Evolutionary conservation across 2,888 invertebrate genomes (phyloP).

Genomic region (Drosophila fungiperda): DNA sequence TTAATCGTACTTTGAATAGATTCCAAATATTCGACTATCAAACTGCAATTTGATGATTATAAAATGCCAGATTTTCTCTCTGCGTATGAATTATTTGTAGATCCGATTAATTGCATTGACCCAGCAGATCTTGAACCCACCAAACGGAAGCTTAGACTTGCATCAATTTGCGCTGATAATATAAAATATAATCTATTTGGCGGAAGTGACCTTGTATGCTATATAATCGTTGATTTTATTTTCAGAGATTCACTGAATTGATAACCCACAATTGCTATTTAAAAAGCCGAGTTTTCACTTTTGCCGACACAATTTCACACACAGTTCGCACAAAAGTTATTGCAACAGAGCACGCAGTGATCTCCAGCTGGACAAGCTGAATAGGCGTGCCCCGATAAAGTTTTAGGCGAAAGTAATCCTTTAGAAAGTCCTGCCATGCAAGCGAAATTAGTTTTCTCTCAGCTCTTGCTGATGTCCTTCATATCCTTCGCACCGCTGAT

Average conservation of each 20-base stretch:
- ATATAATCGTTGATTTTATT: slow-evolving; percentile 13
- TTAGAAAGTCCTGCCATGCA: not conserved
- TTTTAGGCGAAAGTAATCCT: slow-evolving; percentile 3
- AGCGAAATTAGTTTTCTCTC: not conserved
- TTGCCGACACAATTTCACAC: slow-evolving; percentile 25
- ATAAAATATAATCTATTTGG: slow-evolving; percentile 20
- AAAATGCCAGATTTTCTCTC: not conserved
- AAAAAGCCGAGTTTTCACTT: slow-evolving; percentile 27
- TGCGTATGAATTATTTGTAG: not conserved
- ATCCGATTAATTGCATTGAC: slow-evolving; percentile 31
- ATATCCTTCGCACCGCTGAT: not conserved
- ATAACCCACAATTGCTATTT: slow-evolving; percentile 59
- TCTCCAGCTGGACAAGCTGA: slow-evolving; percentile 40
- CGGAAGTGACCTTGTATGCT: slow-evolving; percentile 60
- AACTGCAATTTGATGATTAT: not conserved
- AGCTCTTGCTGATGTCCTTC: slow-evolving; percentile 27
- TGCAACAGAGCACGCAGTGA: slow-evolving; percentile 68
- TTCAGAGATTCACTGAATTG: slow-evolving; percentile 40
- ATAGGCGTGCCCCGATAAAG: slow-evolving; percentile 61
- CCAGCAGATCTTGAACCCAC: slow-evolving; percentile 44
- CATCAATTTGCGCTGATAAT: slow-evolving; percentile 41
- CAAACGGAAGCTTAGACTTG: slow-evolving; percentile 50
- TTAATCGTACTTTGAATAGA: not conserved
- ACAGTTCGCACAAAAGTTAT: slow-evolving; percentile 34
- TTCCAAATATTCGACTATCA: not conserved